These are phyloP conservation scores for Drosophila sechellia DNA, from an alignment of 1,140 invertebrate species.

Conservation along the genomic window DNA sequence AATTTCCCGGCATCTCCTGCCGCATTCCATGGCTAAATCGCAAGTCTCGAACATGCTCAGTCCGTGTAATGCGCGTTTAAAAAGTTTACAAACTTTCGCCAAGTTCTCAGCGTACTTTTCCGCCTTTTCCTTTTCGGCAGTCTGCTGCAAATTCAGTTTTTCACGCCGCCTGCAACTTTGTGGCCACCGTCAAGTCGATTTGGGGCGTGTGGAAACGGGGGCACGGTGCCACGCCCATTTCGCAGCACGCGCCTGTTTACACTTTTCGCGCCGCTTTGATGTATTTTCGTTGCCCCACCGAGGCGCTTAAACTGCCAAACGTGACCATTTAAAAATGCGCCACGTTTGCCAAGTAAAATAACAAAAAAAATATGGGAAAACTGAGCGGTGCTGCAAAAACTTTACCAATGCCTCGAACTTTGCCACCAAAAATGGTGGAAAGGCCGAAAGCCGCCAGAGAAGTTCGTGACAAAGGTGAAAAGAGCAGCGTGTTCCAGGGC, in stretches of 20 bases:
- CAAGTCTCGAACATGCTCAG: conserved; percentile 70
- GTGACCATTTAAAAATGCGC: conserved; percentile 82
- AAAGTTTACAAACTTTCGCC: conserved; percentile 81
- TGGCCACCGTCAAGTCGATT: conserved; percentile 39
- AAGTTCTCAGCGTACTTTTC: conserved; percentile 59
- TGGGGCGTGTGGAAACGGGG: conserved; percentile 1
- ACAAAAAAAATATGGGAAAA: neutral
- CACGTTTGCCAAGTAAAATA: conserved; percentile 60
- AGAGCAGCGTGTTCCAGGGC: conserved; percentile 32
- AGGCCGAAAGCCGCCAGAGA: conserved; percentile 19
- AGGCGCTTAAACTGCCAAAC: conserved; percentile 78
- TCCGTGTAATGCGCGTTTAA: conserved; percentile 81
- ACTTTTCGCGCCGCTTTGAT: conserved; percentile 78
- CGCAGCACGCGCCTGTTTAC: conserved; percentile 73
- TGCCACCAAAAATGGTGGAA: conserved; percentile 26
- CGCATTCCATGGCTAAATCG: conserved; percentile 54
- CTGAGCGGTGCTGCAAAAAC: conserved; percentile 46
- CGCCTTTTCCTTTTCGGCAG: neutral
- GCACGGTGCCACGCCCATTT: conserved; percentile 35
- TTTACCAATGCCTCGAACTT: conserved; percentile 54
- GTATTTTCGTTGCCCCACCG: conserved; percentile 56
- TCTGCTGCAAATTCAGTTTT: conserved; percentile 63
- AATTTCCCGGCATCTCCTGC: conserved; percentile 28
- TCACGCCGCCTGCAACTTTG: conserved; percentile 69
- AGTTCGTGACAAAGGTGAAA: conserved; percentile 76